Evolutionary conservation across 2,113 vertebrate genomes (phyloP), one percentile per base, ranked within the genome.

Genomic region (Tor tambroides): DNA sequence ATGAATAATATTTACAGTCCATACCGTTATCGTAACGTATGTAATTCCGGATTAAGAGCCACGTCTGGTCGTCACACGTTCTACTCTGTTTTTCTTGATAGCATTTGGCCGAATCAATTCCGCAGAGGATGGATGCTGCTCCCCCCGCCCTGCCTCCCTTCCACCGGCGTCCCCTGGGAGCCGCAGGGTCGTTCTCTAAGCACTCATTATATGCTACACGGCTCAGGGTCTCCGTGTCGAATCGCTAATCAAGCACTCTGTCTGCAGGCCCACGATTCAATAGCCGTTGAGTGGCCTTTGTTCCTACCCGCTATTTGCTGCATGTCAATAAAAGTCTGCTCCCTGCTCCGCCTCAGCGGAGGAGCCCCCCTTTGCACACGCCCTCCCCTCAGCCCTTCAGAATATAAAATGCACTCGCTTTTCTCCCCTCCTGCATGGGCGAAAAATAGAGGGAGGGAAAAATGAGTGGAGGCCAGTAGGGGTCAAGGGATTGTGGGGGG

Each of bases 171-270:
- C 91, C 90, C 89, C 91, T 86, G 90, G 93, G 84, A 56, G 90
- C 92, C 92, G 91, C 92, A 87, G 90, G 89, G 88, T 90, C 30
- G 76, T 84, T 92, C 91, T 92, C 93, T 93, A 91, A 92, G 93
- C 92, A 92, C 94, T 94, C 92, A 94, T 94, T 93, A 94, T 93
- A 90, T 91, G 92, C 93, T 92, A 92, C 92, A 94, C 91, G 89
- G 91, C 92, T 92, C 91, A 87, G 89, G 91, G 92, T 94, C 91
- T 87, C 93, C 80, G 90, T 91, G 92, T 92, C 93, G 91, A 94
- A 95, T 94, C 91, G 19, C 94, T 94, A 95, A 95, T 94, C 93
- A 94, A 93, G 92, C 92, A 78, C 90, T 92, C 92, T 88, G 91
- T 94, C 93, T 92, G 92, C 89, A 91, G 91, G 78, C 89, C 75